Conservation (phyloP, 2,797 vertebrate species). For the Rhynchonycteris naso region DNA sequence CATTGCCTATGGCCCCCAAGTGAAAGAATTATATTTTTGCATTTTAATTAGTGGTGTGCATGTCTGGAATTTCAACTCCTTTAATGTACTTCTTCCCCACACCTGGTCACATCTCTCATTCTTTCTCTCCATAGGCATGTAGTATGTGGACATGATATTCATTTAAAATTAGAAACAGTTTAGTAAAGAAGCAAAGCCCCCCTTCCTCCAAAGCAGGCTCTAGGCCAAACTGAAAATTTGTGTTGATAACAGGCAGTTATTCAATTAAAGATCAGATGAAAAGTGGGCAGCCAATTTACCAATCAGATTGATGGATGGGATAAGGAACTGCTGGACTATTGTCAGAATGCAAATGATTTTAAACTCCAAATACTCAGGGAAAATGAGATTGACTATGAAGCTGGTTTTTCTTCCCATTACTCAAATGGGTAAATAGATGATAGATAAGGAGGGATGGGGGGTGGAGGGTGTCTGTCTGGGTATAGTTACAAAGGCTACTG, state of each 20-base stretch:
- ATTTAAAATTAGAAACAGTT: background rate
- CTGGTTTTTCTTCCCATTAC: constrained; percentile 45
- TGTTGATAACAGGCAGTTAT: constrained; percentile 46
- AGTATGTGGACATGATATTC: background rate
- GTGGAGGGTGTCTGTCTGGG: background rate
- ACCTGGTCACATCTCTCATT: background rate
- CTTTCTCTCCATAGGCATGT: background rate
- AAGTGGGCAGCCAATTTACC: constrained; percentile 36
- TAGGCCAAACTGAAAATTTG: constrained; percentile 55
- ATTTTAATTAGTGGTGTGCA: constrained; percentile 54
- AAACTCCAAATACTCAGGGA: constrained; percentile 13
- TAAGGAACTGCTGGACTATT: constrained; percentile 1
- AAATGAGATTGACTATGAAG: constrained; percentile 61
- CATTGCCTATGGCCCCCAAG: constrained; percentile 31
- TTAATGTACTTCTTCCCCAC: background rate
- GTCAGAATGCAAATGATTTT: constrained; percentile 66
- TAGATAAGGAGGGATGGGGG: background rate
- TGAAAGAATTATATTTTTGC: constrained; percentile 57
- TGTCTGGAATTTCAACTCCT: background rate
- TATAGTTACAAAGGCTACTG: background rate
- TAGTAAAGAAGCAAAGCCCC: constrained; percentile 22
- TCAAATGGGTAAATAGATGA: constrained; percentile 68
- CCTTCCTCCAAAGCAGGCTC: background rate
- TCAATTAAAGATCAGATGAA: constrained; percentile 66
- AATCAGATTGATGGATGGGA: constrained; percentile 44